Evolutionary conservation across 2,797 vertebrate genomes (phyloP), one percentile per base, ranked within the genome.

Genomic region (Remorina albescens): DNA sequence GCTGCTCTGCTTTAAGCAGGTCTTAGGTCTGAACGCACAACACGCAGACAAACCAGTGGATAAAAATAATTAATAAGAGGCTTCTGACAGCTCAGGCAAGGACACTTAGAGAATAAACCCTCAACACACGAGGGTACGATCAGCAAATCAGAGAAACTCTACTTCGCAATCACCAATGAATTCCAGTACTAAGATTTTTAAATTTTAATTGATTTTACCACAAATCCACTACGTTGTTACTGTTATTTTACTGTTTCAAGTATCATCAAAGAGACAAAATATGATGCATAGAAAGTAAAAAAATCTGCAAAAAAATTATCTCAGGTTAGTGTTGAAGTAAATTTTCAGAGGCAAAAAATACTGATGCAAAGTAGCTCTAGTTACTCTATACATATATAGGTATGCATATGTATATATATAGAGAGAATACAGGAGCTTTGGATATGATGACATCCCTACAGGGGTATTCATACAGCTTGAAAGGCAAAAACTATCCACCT

Each of bases 41-140:
- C 26, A 47, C 53, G 25, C 21, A 60, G 41, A 12, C 66, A 60
- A 6, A 62, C 39, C 44, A 56, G 37, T 9, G 63, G 68, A 85
- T 76, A 56, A 72, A 77, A 76, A 82, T 60, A 67, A 80, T 53
- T 23, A 67, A 32, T 72, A 77, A 83, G 63, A 71, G 47, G 77
- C 56, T 82, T 84, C 64, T 44, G 37, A 44, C 13, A 28, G n/a
- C 55, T 74, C 41, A 65, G 72, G 28, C 66, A 86, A 83, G 85
- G 85, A 83, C 82, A 86, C 82, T 84, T 88, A 2, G 53, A 70
- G 76, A 76, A 54, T 42, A 36, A 82, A 47, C 37, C 30, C 55
- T 57, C 9, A 23, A 56, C 37, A 37, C 21, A 71, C 23, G 8
- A 61, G 57, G 28, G 41, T 21, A 6, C 15, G 3, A 28, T 25